Conservation (phyloP, 2,113 vertebrate species). For the Taxidea taxus region DNA sequence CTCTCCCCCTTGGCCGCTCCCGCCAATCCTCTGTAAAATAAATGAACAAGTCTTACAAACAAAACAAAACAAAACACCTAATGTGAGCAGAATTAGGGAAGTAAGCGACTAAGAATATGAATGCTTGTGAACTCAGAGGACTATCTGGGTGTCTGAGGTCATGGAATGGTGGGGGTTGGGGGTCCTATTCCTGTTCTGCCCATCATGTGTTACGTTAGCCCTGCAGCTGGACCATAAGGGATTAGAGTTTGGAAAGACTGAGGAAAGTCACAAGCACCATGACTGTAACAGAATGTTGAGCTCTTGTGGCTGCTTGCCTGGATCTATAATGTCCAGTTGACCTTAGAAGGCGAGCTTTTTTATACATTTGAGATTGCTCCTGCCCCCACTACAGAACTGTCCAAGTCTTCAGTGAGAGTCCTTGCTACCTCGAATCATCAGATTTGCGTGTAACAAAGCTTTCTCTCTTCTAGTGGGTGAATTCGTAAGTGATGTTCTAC, state of each 20-base stretch:
- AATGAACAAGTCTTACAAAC: neutral
- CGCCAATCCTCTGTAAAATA: neutral
- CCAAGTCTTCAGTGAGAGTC: neutral
- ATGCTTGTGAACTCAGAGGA: neutral
- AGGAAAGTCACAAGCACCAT: accelerated
- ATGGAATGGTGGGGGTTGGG: accelerated
- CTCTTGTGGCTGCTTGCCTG: neutral
- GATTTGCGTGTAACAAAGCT: conserved; percentile 7
- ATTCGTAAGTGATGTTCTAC: conserved; percentile 93
- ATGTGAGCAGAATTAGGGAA: neutral
- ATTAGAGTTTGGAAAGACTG: neutral
- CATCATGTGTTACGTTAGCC: neutral
- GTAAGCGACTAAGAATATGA: neutral
- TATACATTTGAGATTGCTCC: neutral
- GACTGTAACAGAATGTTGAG: accelerated
- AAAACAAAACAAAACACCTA: neutral
- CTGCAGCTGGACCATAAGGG: accelerated
- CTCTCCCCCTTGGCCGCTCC: neutral
- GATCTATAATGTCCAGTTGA: accelerated
- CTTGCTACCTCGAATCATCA: neutral
- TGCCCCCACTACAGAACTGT: neutral
- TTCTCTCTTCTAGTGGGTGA: conserved; percentile 89
- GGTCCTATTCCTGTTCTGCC: neutral
- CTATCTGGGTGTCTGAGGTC: neutral
- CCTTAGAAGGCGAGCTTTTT: neutral